Base-by-base conservation (phyloP, 2,888 invertebrate species). In the Scaptomyza flava region DNA sequence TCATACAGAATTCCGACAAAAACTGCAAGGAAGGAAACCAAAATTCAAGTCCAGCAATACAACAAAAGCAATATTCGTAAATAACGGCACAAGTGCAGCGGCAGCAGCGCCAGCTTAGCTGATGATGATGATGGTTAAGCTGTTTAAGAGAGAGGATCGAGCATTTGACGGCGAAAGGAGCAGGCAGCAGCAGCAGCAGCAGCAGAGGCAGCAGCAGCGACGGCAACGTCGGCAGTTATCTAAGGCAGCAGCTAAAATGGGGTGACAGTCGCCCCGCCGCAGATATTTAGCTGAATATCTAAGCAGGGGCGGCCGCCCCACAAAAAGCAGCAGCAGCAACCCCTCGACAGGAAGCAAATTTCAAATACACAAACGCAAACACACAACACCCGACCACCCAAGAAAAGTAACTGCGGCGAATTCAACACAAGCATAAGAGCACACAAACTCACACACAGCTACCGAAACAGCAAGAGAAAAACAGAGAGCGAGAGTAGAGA, bases 11-110 rank as follows among this genome's bases (percentile, higher is more conserved):
- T 53, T 53, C 67, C 63, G 75, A 65, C 82, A 79, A 57, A 87
- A 87, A 79, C 58, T 79, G 51, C 81, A 81, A 81, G 87, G 83
- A 85, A 79, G 79, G 84, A 89, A 88, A 77, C 85, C 81, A 42
- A 87, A 83, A 81, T 89, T 78, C 73, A 87, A 89, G 68, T 66
- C 63, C 63, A 27, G 43, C 31, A 54, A 52, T 47, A 64, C 17
- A 17, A 48, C 43, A 67, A 68, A 70, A 56, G 27, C 43, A 33
- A 69, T 52, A 66, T 59, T 42, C 73, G 57, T 66, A 59, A 65
- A 61, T 65, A 54, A 45, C 31, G 57, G 66, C 60, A 66, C 64
- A 66, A 73, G 56, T 45, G 69, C 58, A 36, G 46, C 60, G 36
- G 23, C 48, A 42, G 47, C 59, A 30, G 33, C 47, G 47, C 42